These are phyloP conservation scores for Andricus quercusramuli DNA, from an alignment of 2,888 invertebrate species.

Conservation along the genomic window DNA sequence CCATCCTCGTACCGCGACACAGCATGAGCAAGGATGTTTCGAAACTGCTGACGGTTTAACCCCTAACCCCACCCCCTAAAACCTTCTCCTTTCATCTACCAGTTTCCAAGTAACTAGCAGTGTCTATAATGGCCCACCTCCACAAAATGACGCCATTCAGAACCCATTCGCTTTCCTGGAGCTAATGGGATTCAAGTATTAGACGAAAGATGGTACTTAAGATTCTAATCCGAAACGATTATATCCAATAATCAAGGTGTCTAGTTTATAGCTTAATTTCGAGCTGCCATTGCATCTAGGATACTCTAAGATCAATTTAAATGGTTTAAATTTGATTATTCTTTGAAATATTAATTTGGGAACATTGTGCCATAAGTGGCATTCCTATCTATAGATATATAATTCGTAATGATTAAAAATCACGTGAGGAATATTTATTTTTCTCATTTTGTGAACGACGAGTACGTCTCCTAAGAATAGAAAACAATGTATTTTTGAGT, in stretches of 20 bases:
- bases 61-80: conserved; percentile 45
- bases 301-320: not conserved
- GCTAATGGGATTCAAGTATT: conserved; percentile 54
- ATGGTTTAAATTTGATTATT: not conserved
- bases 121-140: conserved; percentile 69
- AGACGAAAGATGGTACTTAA: conserved; percentile 12
- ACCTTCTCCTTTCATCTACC: conserved; percentile 32
- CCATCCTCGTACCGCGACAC: conserved; percentile 49
- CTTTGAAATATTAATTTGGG: not conserved
- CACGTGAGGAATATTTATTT: too few relatives aligned
- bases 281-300: not conserved
- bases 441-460: too few relatives aligned
- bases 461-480: too few relatives aligned
- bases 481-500: too few relatives aligned
- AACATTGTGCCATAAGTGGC: too few relatives aligned
- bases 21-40: conserved; percentile 55
- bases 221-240: conserved; percentile 11
- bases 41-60: conserved; percentile 62
- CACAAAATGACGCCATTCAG: conserved; percentile 70
- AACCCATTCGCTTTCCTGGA: conserved; percentile 61
- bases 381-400: too few relatives aligned
- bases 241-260: conserved; percentile 7
- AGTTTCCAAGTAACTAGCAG: conserved; percentile 70
- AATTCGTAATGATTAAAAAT: too few relatives aligned
- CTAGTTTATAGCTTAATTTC: not conserved